Conservation (phyloP, 1,140 invertebrate species). For the Anagrus nilaparvatae region DNA sequence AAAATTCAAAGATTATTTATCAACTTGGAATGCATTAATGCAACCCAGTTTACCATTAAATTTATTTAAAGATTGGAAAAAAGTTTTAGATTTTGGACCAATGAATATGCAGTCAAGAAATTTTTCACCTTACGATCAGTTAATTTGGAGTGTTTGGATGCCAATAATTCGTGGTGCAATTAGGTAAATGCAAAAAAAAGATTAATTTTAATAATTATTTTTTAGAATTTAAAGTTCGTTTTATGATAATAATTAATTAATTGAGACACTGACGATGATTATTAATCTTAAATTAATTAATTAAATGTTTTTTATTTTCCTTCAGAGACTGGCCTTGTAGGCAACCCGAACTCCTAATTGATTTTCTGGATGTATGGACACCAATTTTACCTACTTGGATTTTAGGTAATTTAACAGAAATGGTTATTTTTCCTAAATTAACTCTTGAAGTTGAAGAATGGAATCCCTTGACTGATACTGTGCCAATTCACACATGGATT, state of each 20-base stretch:
- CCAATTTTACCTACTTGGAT: constrained; percentile 75
- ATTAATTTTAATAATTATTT: not conserved
- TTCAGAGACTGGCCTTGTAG: constrained; percentile 62
- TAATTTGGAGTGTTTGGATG: constrained; percentile 88
- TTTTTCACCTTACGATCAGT: constrained; percentile 66
- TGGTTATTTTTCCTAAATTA: constrained; percentile 66
- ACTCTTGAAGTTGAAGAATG: constrained; percentile 75
- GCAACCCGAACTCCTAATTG: constrained; percentile 62
- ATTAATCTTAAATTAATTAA: not conserved
- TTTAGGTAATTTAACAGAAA: constrained; percentile 66
- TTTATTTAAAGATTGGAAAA: constrained; percentile 64
- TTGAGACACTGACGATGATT: too few species aligned
- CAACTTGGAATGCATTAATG: constrained; percentile 64
- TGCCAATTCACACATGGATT: constrained; percentile 93
- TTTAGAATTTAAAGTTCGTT: too few species aligned
- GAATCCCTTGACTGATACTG: constrained; percentile 88
- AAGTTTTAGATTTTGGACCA: constrained; percentile 47
- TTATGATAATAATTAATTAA: too few species aligned
- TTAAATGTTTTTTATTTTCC: constrained; percentile 7
- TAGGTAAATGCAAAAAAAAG: constrained; percentile 42
- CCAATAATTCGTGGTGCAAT: constrained; percentile 63
- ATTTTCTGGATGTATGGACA: constrained; percentile 72
- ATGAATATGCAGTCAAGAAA: constrained; percentile 39
- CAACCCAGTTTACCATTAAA: constrained; percentile 51
- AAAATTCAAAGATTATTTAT: constrained; percentile 56